Conservation (phyloP, 2,113 vertebrate genomes). For the Anguilla japonica region DNA sequence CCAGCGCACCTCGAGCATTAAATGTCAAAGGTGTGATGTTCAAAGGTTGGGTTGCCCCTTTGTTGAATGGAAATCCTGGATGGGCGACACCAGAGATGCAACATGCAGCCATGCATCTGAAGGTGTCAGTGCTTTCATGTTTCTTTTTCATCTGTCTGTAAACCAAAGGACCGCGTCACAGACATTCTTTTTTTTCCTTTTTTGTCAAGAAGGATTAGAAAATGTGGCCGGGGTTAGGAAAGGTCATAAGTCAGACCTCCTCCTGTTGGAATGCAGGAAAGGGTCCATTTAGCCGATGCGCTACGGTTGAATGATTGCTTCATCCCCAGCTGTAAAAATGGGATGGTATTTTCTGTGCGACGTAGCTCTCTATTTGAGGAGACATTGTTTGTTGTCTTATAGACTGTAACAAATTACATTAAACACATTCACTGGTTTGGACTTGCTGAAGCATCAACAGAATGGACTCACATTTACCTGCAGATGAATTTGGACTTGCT, state of each 20-base stretch:
- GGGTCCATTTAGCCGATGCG: neutral
- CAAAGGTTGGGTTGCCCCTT: neutral
- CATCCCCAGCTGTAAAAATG: neutral
- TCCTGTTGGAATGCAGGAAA: conserved; percentile 24
- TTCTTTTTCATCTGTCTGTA: neutral
- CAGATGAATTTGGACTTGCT: neutral
- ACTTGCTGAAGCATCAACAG: neutral
- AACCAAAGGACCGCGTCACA: neutral
- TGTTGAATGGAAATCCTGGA: neutral
- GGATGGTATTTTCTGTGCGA: neutral
- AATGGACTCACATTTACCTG: neutral
- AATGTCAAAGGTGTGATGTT: neutral
- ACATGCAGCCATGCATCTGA: neutral
- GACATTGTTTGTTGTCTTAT: neutral
- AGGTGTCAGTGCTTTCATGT: neutral
- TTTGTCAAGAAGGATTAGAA: neutral
- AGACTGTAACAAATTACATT: neutral
- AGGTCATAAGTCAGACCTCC: conserved; percentile 23
- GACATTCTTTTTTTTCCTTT: neutral
- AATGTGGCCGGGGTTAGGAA: conserved; percentile 17
- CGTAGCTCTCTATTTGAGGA: neutral
- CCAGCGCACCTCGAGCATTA: neutral
- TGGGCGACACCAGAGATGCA: neutral
- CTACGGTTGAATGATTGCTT: neutral
- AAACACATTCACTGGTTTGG: neutral